Conservation (phyloP, 2,888 invertebrate species). For the Lottia scabra region DNA sequence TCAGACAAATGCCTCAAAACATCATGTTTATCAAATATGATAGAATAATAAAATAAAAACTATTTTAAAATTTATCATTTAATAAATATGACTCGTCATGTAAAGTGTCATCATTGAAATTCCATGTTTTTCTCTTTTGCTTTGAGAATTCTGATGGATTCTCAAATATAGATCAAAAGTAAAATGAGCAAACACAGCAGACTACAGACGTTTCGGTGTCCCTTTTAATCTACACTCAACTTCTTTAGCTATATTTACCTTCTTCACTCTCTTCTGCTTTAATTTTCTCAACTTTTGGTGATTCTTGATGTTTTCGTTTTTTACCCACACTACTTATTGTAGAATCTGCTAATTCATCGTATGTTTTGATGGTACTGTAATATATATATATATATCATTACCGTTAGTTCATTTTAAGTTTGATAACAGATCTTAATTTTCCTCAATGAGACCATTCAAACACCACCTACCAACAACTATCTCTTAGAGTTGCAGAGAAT, state of each 20-base stretch:
- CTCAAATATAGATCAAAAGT: too few species aligned
- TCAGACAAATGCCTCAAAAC: constrained; percentile 6
- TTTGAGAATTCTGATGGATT: too few species aligned
- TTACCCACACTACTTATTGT: constrained; percentile 76
- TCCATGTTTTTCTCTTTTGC: too few species aligned
- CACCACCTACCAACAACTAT: too few species aligned
- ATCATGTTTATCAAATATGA: constrained; percentile 2
- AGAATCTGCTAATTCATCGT: constrained; percentile 84
- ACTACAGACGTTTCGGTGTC: too few species aligned
- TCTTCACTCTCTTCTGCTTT: constrained; percentile 10
- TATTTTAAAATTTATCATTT: constrained; percentile 8
- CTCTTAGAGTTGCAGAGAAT: too few species aligned
- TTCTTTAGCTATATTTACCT: too few species aligned
- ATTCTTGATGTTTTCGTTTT: constrained; percentile 57
- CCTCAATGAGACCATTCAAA: too few species aligned
- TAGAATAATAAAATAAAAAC: not conserved
- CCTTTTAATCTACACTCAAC: too few species aligned
- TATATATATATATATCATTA: constrained; percentile 16
- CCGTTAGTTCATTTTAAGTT: too few species aligned
- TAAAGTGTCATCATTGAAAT: not conserved
- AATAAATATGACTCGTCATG: constrained; percentile 3
- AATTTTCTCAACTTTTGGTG: constrained; percentile 35
- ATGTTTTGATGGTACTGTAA: constrained; percentile 83
- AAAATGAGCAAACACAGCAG: too few species aligned
- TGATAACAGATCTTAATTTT: too few species aligned